Conservation (phyloP, 1,140 invertebrate species). For the Notospermus geniculatus region DNA sequence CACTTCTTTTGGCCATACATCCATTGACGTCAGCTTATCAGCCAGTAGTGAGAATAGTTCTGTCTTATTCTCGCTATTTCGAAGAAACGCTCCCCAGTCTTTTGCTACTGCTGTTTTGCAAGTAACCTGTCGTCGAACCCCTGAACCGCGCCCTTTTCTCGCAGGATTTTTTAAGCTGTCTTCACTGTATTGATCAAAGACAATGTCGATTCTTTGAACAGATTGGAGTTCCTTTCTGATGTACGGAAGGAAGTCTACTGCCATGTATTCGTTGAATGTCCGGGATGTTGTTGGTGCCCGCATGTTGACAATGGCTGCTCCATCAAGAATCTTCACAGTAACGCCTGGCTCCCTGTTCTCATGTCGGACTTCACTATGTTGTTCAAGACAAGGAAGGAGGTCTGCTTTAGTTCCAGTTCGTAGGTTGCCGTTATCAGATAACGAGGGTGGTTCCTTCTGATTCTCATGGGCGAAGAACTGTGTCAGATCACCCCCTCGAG, state of each 20-base stretch:
- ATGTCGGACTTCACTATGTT: too few relatives aligned
- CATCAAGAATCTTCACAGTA: constrained; percentile 12
- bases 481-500: constrained; percentile 17
- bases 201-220: constrained; percentile 2
- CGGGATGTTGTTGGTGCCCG: neutral
- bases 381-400: constrained; percentile 10
- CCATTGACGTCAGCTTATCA: too few relatives aligned
- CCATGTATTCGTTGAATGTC: neutral
- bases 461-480: constrained; percentile 24
- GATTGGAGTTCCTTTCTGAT: neutral
- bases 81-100: too few relatives aligned
- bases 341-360: neutral
- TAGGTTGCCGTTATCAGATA: constrained; percentile 9
- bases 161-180: too few relatives aligned
- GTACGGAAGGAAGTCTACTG: constrained; percentile 11
- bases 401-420: neutral
- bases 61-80: too few relatives aligned
- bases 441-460: constrained; percentile 14
- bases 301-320: constrained; percentile 9
- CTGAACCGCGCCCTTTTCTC: too few relatives aligned
- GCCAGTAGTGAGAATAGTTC: too few relatives aligned
- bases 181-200: too few relatives aligned
- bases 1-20: too few relatives aligned
- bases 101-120: too few relatives aligned
- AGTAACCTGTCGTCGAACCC: too few relatives aligned